Percentiles rank a stretch among this genome's conserved stretches.
These are phyloP conservation scores for Heteromormyrus szaboi DNA, from an alignment of 2,797 vertebrate genomes.

Conservation along the genomic window DNA sequence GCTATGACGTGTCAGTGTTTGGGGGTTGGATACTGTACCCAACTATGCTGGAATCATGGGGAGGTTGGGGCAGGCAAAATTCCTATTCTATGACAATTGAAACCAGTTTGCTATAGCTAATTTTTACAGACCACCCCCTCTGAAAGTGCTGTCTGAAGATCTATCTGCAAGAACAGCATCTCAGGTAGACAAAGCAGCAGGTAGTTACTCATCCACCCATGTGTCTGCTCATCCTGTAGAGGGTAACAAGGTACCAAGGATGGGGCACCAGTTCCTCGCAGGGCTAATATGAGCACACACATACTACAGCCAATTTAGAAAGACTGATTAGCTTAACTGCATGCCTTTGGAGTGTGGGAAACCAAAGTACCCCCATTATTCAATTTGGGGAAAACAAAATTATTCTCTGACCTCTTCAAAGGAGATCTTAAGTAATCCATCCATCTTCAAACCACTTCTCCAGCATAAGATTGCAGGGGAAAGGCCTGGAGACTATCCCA, in stretches of 20 bases:
- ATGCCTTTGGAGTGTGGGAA: background rate
- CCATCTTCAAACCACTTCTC: background rate
- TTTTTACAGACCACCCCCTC: background rate
- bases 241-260: background rate
- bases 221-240: background rate
- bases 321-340: background rate
- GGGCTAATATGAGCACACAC: background rate
- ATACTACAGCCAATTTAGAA: background rate
- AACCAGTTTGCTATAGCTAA: background rate
- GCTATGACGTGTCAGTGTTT: constrained; percentile 19
- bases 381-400: constrained; percentile 11
- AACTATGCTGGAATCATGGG: constrained; percentile 28
- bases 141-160: background rate
- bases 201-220: background rate
- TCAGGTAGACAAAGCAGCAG: background rate
- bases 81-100: background rate
- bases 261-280: background rate
- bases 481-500: background rate
- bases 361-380: background rate
- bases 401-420: background rate
- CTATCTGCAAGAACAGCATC: background rate
- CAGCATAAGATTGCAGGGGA: background rate
- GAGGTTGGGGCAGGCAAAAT: constrained; percentile 38
- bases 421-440: background rate
- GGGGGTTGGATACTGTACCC: constrained; percentile 42